Percentiles rank a stretch among this genome's conserved stretches.
phyloP scores from a whole-genome alignment of 2,888 invertebrate species.

The Calliopum simillimum region DNA sequence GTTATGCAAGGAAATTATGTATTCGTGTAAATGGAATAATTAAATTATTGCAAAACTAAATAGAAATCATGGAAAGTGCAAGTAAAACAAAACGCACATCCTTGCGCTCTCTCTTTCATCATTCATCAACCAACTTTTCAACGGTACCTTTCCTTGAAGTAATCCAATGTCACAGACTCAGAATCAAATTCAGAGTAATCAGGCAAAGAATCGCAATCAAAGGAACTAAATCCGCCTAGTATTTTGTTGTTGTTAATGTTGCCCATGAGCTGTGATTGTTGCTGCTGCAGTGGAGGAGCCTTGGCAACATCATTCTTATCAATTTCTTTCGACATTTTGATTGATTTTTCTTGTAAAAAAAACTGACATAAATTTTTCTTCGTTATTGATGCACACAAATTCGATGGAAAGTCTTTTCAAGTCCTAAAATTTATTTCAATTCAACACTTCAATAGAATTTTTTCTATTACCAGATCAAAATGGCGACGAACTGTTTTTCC shows the following conservation, averaged over 20 bases:
- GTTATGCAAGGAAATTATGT: not conserved
- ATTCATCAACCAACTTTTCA: not conserved
- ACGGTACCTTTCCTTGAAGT: slow-evolving; percentile 68
- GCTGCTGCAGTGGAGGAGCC: slow-evolving; percentile 47
- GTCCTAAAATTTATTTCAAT: not conserved
- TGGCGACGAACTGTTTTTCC: slow-evolving; percentile 44
- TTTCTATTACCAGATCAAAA: slow-evolving; percentile 43
- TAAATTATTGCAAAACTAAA: not conserved
- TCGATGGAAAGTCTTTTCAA: not conserved
- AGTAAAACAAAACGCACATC: not conserved
- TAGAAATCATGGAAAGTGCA: not conserved
- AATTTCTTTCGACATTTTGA: slow-evolving; percentile 22
- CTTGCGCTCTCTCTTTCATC: no score
- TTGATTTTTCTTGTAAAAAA: not conserved
- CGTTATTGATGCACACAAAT: not conserved
- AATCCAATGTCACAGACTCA: slow-evolving; percentile 69
- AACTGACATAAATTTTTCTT: not conserved
- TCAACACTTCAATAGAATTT: slow-evolving; percentile 31
- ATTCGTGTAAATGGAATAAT: slow-evolving; percentile 1
- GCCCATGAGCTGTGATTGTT: slow-evolving; percentile 47
- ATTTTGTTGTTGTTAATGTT: slow-evolving; percentile 52
- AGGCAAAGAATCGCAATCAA: slow-evolving; percentile 70
- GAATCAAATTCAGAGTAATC: slow-evolving; percentile 72
- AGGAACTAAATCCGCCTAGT: slow-evolving; percentile 69
- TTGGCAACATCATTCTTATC: slow-evolving; percentile 31